Conservation (phyloP, 2,888 invertebrate genomes). For the Caenorhabditis becei region DNA sequence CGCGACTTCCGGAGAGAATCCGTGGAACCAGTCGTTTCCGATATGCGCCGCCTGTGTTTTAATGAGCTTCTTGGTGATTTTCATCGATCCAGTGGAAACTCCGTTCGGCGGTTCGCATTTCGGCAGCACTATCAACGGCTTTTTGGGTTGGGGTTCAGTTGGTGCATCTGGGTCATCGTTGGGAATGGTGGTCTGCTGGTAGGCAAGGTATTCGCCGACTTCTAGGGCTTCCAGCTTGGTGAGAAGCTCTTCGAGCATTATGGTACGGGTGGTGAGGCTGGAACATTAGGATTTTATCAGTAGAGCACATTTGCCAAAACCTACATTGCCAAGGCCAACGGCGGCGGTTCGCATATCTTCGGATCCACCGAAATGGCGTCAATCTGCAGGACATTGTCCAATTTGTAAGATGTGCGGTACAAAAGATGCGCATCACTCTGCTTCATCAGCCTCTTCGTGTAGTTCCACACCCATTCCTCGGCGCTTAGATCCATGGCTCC, state of each 20-base stretch:
- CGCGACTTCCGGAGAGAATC: conserved; percentile 43
- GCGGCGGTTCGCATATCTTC: conserved; percentile 20
- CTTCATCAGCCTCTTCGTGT: conserved; percentile 47
- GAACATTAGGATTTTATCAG: too few relatives aligned
- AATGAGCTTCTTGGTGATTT: conserved; percentile 14
- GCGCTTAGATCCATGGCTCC: conserved; percentile 59
- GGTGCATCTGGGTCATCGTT: too few relatives aligned
- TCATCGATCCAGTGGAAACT: conserved; percentile 16
- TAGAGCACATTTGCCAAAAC: conserved; percentile 6
- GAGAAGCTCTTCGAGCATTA: conserved; percentile 44
- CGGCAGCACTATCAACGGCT: conserved; percentile 28
- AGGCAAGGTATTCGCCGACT: conserved; percentile 32
- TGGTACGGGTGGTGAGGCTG: conserved; percentile 42
- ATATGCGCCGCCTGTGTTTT: not conserved
- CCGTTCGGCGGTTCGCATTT: conserved; percentile 11
- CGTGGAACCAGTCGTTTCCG: conserved; percentile 37
- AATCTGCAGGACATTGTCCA: conserved; percentile 43
- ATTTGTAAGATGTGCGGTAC: conserved; percentile 32
- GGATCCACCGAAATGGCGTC: conserved; percentile 39
- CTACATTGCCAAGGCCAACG: conserved; percentile 35
- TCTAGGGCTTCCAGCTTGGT: conserved; percentile 1
- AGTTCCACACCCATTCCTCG: conserved; percentile 59
- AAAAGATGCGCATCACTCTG: conserved; percentile 37
- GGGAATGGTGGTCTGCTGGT: conserved; percentile 34
- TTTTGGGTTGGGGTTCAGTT: too few relatives aligned